Conservation (phyloP, 2,113 vertebrate genomes). For the Coptodon bakossiorum region DNA sequence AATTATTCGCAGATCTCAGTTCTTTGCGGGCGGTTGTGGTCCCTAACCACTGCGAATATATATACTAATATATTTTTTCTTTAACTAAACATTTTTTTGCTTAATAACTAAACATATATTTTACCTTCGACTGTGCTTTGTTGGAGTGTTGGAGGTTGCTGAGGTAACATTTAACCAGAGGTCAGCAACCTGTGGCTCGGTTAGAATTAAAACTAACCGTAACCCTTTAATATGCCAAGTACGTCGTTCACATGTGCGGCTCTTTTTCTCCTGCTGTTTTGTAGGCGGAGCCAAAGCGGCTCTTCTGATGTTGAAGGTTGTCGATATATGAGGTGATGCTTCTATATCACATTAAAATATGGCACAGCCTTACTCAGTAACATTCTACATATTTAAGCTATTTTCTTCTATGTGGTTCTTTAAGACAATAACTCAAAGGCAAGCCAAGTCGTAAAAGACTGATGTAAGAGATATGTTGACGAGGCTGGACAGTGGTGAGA, state of each 20-base stretch:
- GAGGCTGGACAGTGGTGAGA: neutral
- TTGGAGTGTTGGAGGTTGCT: rapidly evolving
- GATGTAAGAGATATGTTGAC: neutral
- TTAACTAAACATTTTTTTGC: neutral
- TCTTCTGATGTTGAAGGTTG: neutral
- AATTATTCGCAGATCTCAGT: neutral
- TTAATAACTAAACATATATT: neutral
- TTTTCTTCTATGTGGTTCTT: neutral
- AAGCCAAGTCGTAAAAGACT: neutral
- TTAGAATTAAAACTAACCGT: neutral
- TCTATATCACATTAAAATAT: rapidly evolving
- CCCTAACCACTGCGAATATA: neutral
- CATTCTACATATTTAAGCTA: neutral
- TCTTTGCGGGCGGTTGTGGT: rapidly evolving
- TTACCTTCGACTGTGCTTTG: neutral
- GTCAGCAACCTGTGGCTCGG: neutral
- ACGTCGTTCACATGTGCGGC: rapidly evolving
- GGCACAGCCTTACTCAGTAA: rapidly evolving
- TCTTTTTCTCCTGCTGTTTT: neutral
- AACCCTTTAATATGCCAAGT: neutral
- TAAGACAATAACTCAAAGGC: neutral
- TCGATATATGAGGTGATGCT: neutral
- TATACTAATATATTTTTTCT: neutral
- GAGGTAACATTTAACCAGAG: rapidly evolving
- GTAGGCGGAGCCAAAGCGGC: neutral